phyloP scores from a whole-genome alignment of 2,113 vertebrate genomes.

The Loxodonta africana region DNA sequence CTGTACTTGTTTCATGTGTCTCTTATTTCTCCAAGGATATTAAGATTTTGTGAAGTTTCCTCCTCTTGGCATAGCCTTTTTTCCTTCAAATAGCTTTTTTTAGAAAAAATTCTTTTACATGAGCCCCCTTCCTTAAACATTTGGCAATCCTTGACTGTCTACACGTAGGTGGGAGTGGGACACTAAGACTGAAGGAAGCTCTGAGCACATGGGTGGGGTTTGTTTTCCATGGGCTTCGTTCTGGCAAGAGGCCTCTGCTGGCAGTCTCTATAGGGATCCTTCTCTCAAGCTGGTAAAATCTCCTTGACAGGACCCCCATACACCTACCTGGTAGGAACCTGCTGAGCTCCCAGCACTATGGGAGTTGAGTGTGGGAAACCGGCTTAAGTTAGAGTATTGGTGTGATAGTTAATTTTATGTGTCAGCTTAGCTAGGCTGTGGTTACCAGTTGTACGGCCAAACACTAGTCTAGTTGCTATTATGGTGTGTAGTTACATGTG shows the following conservation, averaged over 20 bases:
- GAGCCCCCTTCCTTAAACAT: background rate
- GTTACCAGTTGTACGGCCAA: no score
- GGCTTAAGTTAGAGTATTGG: background rate
- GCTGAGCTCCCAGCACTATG: background rate
- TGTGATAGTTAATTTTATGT: no score
- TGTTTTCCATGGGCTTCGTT: background rate
- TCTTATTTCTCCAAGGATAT: slow-evolving; percentile 22
- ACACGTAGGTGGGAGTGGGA: background rate
- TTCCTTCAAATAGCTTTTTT: background rate
- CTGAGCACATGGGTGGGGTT: background rate
- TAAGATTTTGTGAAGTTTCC: background rate
- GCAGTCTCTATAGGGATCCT: background rate
- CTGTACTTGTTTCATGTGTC: background rate
- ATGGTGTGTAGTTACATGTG: no score
- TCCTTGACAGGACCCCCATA: background rate
- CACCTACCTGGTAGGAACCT: background rate
- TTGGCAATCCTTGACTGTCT: background rate
- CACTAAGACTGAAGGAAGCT: background rate
- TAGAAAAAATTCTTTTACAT: background rate
- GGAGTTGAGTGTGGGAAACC: background rate
- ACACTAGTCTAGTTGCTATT: no score
- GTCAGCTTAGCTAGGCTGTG: no score
- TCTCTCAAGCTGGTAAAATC: background rate
- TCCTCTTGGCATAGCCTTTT: background rate
- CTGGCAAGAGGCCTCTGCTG: background rate